These are phyloP conservation scores for Eupeodes latifasciatus DNA, from an alignment of 2,888 invertebrate species.

Conservation along the genomic window DNA sequence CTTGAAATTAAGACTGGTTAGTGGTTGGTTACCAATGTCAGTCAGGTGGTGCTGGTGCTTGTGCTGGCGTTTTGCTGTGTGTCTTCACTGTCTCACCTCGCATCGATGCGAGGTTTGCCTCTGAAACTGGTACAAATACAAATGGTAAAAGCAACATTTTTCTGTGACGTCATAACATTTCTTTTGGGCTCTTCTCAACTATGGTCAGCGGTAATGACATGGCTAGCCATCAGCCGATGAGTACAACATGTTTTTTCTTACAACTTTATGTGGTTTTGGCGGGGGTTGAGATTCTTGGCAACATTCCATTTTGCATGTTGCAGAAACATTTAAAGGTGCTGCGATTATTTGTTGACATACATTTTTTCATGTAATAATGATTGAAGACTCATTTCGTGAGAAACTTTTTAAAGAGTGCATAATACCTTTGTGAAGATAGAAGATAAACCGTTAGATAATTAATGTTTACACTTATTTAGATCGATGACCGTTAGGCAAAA, in stretches of 20 bases:
- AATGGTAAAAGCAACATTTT: slow-evolving; percentile 60
- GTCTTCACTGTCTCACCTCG: slow-evolving; percentile 33
- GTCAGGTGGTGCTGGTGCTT: not conserved
- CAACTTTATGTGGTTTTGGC: not conserved
- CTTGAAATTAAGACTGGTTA: slow-evolving; percentile 68
- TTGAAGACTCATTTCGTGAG: slow-evolving; percentile 22
- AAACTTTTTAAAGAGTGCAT: slow-evolving; percentile 27
- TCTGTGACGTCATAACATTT: slow-evolving; percentile 66
- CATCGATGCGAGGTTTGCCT: slow-evolving; percentile 26
- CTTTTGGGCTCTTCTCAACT: slow-evolving; percentile 31
- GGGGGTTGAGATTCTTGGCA: slow-evolving; percentile 31
- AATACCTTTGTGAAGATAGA: slow-evolving; percentile 10
- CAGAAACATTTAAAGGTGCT: slow-evolving; percentile 34
- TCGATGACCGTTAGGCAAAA: slow-evolving; percentile 7
- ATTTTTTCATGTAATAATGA: slow-evolving; percentile 35
- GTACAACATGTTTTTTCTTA: slow-evolving; percentile 3
- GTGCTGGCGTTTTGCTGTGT: slow-evolving; percentile 57
- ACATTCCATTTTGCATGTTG: slow-evolving; percentile 48
- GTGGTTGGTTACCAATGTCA: slow-evolving; percentile 3
- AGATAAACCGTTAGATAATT: slow-evolving; percentile 52
- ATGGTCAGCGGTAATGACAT: slow-evolving; percentile 21
- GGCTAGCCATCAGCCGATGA: not conserved
- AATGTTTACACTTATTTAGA: slow-evolving; percentile 30
- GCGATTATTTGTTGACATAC: slow-evolving; percentile 12
- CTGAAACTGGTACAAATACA: slow-evolving; percentile 55